Percentiles rank a stretch among this genome's conserved stretches.
Conservation (phyloP, 2,888 invertebrate species). For the Apomyelois bistriatella region DNA sequence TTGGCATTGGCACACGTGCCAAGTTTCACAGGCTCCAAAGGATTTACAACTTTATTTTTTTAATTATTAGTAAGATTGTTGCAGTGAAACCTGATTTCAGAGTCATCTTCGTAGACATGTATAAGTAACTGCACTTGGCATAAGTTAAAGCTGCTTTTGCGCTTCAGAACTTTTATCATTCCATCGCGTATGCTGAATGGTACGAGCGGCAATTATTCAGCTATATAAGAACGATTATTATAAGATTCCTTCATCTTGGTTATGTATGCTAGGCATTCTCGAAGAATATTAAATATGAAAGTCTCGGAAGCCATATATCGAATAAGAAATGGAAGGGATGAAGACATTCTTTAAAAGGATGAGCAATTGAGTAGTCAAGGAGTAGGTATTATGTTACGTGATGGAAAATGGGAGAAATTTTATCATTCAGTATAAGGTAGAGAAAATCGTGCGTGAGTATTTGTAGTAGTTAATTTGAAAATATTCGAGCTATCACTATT, state of each 20-base stretch:
- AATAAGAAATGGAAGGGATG: too few relatives aligned
- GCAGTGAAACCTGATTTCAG: not conserved
- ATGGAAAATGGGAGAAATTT: too few relatives aligned
- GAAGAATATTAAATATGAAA: too few relatives aligned
- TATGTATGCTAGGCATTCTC: not conserved
- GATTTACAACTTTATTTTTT: not conserved
- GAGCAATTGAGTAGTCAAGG: too few relatives aligned
- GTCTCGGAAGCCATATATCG: too few relatives aligned
- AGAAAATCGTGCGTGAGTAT: too few relatives aligned
- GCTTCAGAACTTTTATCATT: constrained; percentile 21
- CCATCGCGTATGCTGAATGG: constrained; percentile 26
- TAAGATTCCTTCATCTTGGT: not conserved
- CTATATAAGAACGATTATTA: not conserved
- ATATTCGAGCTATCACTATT: too few relatives aligned
- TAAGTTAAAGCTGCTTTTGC: constrained; percentile 18
- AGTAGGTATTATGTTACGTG: too few relatives aligned
- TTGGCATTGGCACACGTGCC: constrained; percentile 6
- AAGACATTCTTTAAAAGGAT: too few relatives aligned
- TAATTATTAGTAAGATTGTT: not conserved
- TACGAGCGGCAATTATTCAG: not conserved
- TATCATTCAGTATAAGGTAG: too few relatives aligned
- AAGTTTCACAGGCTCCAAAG: not conserved
- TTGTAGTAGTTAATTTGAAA: too few relatives aligned
- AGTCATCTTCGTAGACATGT: not conserved
- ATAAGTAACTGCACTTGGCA: constrained; percentile 1